Percentiles rank a stretch among this genome's conserved stretches.
Evolutionary conservation across 2,113 vertebrate genomes (phyloP).

Genomic region (Daboia siamensis): DNA sequence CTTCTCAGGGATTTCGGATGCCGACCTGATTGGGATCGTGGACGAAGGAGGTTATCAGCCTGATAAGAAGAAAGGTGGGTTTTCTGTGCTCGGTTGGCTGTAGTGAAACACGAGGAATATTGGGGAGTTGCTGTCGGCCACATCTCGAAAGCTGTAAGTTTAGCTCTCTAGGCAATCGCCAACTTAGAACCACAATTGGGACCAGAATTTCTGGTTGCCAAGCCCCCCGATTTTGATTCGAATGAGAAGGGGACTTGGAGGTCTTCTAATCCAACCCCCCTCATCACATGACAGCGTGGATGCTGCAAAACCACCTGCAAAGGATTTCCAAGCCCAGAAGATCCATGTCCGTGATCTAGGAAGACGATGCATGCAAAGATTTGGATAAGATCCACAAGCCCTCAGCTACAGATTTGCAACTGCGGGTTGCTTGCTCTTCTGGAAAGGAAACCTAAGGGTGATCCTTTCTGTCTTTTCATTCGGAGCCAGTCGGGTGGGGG

Average conservation of each 20-base stretch:
- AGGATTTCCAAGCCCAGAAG: background rate
- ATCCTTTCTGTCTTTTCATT: background rate
- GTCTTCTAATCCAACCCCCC: too few relatives aligned
- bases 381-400: too few relatives aligned
- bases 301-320: background rate
- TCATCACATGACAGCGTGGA: too few relatives aligned
- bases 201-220: background rate
- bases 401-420: too few relatives aligned
- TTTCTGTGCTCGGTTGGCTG: rapidly evolving
- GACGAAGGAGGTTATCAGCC: slow-evolving; percentile 73
- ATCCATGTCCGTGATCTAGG: too few relatives aligned
- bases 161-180: background rate
- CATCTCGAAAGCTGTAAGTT: background rate
- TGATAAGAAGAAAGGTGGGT: slow-evolving; percentile 82
- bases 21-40: slow-evolving; percentile 69
- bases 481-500: background rate
- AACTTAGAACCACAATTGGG: background rate
- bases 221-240: background rate
- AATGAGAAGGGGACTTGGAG: too few relatives aligned
- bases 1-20: slow-evolving; percentile 70
- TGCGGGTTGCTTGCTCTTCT: too few relatives aligned
- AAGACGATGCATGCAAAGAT: too few relatives aligned
- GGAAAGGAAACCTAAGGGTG: background rate
- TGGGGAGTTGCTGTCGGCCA: background rate
- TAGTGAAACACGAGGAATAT: background rate